A percentile compares a stretch with the other conserved stretches of the same genome.
These are phyloP conservation scores for Stercorarius parasiticus DNA, from an alignment of 2,113 vertebrate species.

Conservation along the genomic window DNA sequence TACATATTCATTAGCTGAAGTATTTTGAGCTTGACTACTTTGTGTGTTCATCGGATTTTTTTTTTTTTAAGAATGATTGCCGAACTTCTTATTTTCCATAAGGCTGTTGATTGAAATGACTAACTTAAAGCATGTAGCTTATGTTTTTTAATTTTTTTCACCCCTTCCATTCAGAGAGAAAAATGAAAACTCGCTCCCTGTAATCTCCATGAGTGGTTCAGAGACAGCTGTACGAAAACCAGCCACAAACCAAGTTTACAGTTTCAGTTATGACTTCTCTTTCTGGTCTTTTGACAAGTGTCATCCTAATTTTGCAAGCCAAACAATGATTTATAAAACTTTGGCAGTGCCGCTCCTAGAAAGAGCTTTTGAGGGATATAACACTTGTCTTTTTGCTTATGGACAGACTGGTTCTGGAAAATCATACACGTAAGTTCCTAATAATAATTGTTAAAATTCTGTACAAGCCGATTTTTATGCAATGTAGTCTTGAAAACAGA, in stretches of 20 bases:
- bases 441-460: neutral
- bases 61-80: neutral
- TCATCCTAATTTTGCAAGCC: conserved; percentile 80
- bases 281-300: conserved; percentile 88
- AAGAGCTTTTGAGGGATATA: conserved; percentile 91
- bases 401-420: conserved; percentile 98
- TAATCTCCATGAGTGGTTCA: conserved; percentile 83
- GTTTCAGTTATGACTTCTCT: conserved; percentile 85
- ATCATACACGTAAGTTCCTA: conserved; percentile 89
- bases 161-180: conserved; percentile 78
- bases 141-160: neutral
- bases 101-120: neutral
- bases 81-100: neutral
- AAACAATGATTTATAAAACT: conserved; percentile 81
- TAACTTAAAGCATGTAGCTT: neutral
- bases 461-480: neutral
- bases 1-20: neutral
- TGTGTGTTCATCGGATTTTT: neutral
- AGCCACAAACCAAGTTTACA: conserved; percentile 81
- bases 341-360: conserved; percentile 86
- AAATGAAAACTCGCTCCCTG: conserved; percentile 76
- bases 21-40: neutral
- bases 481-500: neutral
- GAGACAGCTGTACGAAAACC: conserved; percentile 84
- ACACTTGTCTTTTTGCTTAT: conserved; percentile 94